Percentiles rank a stretch among this genome's conserved stretches.
Conservation (phyloP, 2,797 vertebrate species). For the Acipenser oxyrinchus region DNA sequence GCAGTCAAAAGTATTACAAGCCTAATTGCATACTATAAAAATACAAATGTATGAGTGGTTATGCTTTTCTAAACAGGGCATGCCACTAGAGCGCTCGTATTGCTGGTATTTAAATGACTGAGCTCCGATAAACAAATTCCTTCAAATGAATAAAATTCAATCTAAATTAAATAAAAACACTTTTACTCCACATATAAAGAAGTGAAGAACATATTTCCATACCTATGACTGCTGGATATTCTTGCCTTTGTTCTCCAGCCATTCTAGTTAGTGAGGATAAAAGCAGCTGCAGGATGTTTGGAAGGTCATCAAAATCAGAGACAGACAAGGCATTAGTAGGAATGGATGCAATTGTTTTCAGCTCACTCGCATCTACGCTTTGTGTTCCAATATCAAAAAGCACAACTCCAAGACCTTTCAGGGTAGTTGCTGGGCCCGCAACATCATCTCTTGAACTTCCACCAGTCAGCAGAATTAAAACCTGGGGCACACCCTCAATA, state of each 20-base stretch:
- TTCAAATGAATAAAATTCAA: too few species aligned
- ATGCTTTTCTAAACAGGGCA: too few species aligned
- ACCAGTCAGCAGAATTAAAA: constrained; percentile 79
- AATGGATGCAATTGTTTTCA: constrained; percentile 77
- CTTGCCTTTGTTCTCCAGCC: background rate
- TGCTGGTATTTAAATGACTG: too few species aligned
- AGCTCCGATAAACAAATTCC: too few species aligned
- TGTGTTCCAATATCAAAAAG: constrained; percentile 74
- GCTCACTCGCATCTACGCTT: constrained; percentile 75
- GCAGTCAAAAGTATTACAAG: too few species aligned
- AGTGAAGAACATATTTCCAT: background rate
- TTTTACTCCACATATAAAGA: too few species aligned
- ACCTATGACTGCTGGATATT: background rate
- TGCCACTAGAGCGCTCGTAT: too few species aligned
- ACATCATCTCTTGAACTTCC: constrained; percentile 80
- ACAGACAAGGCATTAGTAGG: constrained; percentile 71
- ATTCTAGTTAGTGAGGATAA: background rate
- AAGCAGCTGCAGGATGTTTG: background rate
- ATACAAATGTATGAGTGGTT: too few species aligned
- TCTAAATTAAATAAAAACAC: too few species aligned
- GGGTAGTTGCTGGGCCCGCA: constrained; percentile 60
- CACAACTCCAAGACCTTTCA: constrained; percentile 68
- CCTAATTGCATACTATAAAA: too few species aligned
- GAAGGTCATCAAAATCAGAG: constrained; percentile 47
- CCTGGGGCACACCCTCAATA: constrained; percentile 32